A percentile compares a stretch with the other conserved stretches of the same genome.
Evolutionary conservation across 2,113 vertebrate species (phyloP).

Genomic region (Rattus rattus): DNA sequence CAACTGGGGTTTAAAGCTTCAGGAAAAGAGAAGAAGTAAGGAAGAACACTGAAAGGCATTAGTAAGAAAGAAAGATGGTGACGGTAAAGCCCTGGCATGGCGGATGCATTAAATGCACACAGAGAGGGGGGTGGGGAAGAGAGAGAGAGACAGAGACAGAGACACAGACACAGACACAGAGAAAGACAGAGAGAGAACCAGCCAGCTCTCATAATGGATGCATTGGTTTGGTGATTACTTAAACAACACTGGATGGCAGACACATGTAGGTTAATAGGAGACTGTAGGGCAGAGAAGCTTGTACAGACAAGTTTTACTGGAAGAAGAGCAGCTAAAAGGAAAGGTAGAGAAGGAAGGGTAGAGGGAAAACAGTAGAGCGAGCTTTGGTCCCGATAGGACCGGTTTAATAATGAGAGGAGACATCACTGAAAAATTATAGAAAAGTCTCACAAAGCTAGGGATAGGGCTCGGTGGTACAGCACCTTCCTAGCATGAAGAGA

Average conservation of each 20-base stretch:
- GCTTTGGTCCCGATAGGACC: not conserved
- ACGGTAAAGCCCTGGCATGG: too few species aligned
- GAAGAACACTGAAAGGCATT: not conserved
- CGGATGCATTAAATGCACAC: not conserved
- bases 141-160: too few species aligned
- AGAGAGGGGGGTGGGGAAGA: too few species aligned
- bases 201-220: not conserved
- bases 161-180: too few species aligned
- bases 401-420: not conserved
- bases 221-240: not conserved
- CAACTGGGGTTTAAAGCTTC: not conserved
- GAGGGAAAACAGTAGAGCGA: not conserved
- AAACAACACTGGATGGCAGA: not conserved
- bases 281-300: not conserved
- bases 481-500: not conserved
- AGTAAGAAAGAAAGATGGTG: not conserved
- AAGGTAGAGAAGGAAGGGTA: not conserved
- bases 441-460: not conserved
- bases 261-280: not conserved
- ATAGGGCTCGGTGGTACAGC: not conserved
- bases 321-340: not conserved
- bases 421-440: not conserved
- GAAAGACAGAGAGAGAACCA: not conserved
- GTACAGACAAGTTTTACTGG: not conserved
- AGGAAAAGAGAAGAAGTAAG: not conserved